Evolutionary conservation across 1,140 invertebrate genomes (phyloP).

Genomic region (Gonatopus flavifemur): DNA sequence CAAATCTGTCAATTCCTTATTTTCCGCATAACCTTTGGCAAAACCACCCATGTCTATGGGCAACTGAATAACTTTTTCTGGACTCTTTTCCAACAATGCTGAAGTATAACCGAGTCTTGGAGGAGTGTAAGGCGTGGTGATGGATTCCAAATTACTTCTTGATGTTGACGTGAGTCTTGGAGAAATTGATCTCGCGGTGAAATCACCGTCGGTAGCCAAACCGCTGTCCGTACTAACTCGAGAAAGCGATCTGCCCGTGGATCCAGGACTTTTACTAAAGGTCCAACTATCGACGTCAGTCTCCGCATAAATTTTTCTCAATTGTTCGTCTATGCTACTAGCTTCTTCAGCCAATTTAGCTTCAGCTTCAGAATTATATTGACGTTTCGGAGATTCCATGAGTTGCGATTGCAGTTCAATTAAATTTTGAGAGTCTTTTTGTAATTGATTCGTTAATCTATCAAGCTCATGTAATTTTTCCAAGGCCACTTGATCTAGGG

Average conservation of each 20-base stretch:
- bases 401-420: conserved; percentile 73
- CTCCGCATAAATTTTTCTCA: conserved; percentile 68
- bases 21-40: conserved; percentile 55
- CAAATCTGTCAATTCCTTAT: conserved; percentile 55
- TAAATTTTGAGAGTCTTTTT: conserved; percentile 77
- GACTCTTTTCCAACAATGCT: conserved; percentile 45
- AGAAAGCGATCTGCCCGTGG: conserved; percentile 51
- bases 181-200: conserved; percentile 53
- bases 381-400: conserved; percentile 60
- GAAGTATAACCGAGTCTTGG: conserved; percentile 43
- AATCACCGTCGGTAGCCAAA: conserved; percentile 53
- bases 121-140: conserved; percentile 47
- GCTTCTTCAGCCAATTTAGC: conserved; percentile 65
- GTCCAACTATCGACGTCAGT: conserved; percentile 71
- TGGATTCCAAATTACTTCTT: conserved; percentile 50
- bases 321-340: conserved; percentile 70
- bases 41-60: conserved; percentile 54
- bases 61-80: conserved; percentile 49
- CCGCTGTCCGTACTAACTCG: conserved; percentile 55
- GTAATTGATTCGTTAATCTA: conserved; percentile 71
- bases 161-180: conserved; percentile 51
- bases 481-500: conserved; percentile 74
- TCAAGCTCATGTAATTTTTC: conserved; percentile 78
- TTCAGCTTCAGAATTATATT: conserved; percentile 62
- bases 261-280: conserved; percentile 64